Conservation (phyloP, 2,888 invertebrate genomes). For the Escarpia spicata region DNA sequence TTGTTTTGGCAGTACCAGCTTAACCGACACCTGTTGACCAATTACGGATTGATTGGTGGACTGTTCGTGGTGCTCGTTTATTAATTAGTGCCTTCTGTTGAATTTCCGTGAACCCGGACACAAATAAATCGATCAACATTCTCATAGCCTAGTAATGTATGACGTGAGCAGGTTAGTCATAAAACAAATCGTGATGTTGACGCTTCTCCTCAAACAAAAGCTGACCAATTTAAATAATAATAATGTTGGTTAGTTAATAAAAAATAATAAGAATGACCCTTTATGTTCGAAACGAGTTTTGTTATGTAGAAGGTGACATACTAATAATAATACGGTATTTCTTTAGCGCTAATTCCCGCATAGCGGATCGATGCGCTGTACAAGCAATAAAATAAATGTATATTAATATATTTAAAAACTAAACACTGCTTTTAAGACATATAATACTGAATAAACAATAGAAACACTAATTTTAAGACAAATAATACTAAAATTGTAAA, state of each 20-base stretch:
- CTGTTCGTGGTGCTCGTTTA: background rate
- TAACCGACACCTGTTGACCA: background rate
- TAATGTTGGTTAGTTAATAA: background rate
- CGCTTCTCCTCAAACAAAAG: background rate
- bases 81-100: background rate
- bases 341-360: too few relatives aligned
- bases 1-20: background rate
- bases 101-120: background rate
- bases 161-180: background rate
- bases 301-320: too few relatives aligned
- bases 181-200: background rate
- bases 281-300: too few relatives aligned
- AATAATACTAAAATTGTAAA: too few relatives aligned
- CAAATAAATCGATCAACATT: background rate
- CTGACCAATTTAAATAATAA: background rate
- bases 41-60: background rate
- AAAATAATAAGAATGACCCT: background rate
- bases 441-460: too few relatives aligned
- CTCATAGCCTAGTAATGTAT: background rate
- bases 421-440: too few relatives aligned
- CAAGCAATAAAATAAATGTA: too few relatives aligned
- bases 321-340: too few relatives aligned
- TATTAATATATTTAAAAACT: too few relatives aligned
- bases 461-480: too few relatives aligned
- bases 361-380: too few relatives aligned